phyloP scores from a whole-genome alignment of 2,113 vertebrate species.

The Odocoileus virginianus region DNA sequence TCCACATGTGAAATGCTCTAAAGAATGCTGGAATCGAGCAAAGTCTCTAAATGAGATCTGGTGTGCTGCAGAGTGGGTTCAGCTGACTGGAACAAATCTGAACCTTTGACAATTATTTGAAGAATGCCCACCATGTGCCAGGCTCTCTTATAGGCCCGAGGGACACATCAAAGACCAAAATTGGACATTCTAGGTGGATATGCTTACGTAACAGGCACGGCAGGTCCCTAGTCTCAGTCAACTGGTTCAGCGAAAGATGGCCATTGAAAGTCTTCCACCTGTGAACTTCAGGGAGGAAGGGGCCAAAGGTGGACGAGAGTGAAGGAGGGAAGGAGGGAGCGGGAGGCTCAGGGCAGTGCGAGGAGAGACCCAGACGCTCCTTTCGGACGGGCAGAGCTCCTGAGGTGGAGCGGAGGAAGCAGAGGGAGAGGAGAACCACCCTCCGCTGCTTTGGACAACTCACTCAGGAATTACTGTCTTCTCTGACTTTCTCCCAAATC shows the following conservation, averaged over 20 bases:
- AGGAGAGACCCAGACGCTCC: background rate
- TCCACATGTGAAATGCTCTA: background rate
- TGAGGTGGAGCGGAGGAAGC: background rate
- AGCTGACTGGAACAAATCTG: background rate
- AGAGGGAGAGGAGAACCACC: too few relatives aligned
- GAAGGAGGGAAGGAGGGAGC: background rate
- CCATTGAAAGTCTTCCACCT: background rate
- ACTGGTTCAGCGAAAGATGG: background rate
- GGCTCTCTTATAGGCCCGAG: background rate
- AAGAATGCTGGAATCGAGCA: background rate
- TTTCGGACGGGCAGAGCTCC: rapidly evolving
- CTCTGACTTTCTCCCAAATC: background rate
- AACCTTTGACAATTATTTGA: background rate
- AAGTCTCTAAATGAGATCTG: background rate
- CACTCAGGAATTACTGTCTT: background rate
- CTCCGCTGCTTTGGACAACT: background rate
- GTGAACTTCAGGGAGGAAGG: background rate
- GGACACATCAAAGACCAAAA: conserved; percentile 15
- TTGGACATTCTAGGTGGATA: background rate
- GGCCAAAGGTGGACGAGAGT: background rate
- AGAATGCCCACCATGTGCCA: background rate
- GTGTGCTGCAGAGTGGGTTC: background rate
- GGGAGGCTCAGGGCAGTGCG: background rate
- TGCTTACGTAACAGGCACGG: background rate
- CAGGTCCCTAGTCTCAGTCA: background rate